Percentiles rank a stretch among this genome's conserved stretches.
Evolutionary conservation across 2,888 invertebrate species (phyloP).

Genomic region (Drosophila lutescens): DNA sequence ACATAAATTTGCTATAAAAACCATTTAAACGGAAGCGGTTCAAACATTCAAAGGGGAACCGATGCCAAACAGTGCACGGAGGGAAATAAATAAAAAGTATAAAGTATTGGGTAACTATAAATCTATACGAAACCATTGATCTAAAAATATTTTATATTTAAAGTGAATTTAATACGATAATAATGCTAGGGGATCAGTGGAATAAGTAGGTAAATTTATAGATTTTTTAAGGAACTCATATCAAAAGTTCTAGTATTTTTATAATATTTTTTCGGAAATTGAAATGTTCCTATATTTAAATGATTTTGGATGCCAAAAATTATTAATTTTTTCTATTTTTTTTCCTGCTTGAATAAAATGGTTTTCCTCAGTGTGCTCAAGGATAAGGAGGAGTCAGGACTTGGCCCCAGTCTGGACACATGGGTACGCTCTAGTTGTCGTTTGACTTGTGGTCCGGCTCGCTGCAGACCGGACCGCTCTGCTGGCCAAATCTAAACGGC

Average conservation of each 20-base stretch:
- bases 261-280: too few species aligned
- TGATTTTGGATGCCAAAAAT: too few species aligned
- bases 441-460: constrained; percentile 59
- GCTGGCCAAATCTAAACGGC: constrained; percentile 76
- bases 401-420: constrained; percentile 27
- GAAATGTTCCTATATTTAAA: too few species aligned
- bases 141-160: too few species aligned
- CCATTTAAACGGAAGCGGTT: constrained; percentile 79
- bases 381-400: background rate
- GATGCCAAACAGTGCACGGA: constrained; percentile 50
- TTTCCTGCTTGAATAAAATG: too few species aligned
- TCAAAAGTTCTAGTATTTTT: too few species aligned
- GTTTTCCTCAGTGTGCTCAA: constrained; percentile 4
- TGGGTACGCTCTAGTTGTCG: constrained; percentile 62
- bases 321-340: too few species aligned
- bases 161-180: too few species aligned
- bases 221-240: too few species aligned
- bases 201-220: too few species aligned
- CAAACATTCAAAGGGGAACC: constrained; percentile 72
- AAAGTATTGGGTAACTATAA: background rate
- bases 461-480: constrained; percentile 51
- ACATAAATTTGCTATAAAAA: constrained; percentile 81
- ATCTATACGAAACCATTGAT: too few species aligned
- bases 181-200: too few species aligned
- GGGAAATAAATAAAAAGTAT: background rate